Percentiles rank a stretch among this genome's conserved stretches.
phyloP scores from a whole-genome alignment of 2,113 vertebrate species.

The Dasypus novemcinctus region DNA sequence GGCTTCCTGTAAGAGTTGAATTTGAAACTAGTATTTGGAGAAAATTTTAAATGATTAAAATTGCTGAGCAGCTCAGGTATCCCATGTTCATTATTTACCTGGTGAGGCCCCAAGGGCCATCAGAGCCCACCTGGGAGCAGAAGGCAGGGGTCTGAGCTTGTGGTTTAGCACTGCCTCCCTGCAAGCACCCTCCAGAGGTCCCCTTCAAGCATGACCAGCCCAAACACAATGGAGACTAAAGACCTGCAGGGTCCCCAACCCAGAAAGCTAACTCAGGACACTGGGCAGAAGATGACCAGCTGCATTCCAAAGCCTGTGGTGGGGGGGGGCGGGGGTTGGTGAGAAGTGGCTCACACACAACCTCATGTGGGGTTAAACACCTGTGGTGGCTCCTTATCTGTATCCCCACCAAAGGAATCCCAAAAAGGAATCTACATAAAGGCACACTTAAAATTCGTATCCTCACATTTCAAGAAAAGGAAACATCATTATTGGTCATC shows the following conservation, averaged over 20 bases:
- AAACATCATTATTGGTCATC: not conserved
- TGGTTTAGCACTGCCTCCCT: not conserved
- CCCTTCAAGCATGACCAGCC: not conserved
- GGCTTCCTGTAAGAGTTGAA: not conserved
- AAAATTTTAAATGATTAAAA: not conserved
- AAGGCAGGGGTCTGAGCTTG: not conserved
- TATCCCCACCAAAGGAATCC: too few relatives aligned
- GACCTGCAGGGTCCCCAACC: not conserved
- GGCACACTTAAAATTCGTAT: not conserved
- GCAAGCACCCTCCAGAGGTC: not conserved
- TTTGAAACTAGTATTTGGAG: not conserved
- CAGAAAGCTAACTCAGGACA: not conserved
- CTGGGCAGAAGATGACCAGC: not conserved
- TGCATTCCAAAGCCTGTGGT: not conserved
- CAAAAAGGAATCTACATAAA: not conserved
- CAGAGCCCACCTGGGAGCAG: not conserved
- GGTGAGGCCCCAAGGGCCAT: not conserved
- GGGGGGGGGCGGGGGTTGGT: too few relatives aligned
- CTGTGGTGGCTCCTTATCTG: not conserved
- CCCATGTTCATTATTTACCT: not conserved
- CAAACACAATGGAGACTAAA: not conserved
- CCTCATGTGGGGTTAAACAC: not conserved
- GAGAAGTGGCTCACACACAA: not conserved
- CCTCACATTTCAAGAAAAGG: not conserved
- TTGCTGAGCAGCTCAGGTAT: not conserved